phyloP scores from a whole-genome alignment of 2,113 vertebrate genomes.

The Dolichotis patagonum region DNA sequence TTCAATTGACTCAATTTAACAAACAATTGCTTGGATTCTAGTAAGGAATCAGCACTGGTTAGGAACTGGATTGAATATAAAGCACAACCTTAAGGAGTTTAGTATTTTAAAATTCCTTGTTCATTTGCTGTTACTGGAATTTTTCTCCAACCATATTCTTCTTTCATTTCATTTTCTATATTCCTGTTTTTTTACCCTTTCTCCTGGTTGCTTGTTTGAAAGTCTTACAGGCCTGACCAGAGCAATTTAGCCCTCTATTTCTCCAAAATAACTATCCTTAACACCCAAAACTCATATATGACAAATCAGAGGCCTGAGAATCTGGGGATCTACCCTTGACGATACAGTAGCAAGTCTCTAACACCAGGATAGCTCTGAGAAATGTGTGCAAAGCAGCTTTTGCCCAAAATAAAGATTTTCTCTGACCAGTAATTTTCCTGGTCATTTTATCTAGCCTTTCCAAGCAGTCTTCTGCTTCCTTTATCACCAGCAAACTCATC shows the following conservation, averaged over 20 bases:
- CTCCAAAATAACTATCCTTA: background rate
- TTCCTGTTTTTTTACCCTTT: background rate
- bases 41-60: background rate
- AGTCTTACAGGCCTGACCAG: background rate
- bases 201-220: background rate
- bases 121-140: background rate
- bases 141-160: background rate
- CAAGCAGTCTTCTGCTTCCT: background rate
- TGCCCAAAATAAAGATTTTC: background rate
- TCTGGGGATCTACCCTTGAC: background rate
- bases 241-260: background rate
- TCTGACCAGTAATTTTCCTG: background rate
- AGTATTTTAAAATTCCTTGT: background rate
- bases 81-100: background rate
- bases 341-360: background rate
- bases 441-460: background rate
- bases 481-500: background rate
- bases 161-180: background rate
- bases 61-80: background rate
- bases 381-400: background rate
- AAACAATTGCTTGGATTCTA: background rate
- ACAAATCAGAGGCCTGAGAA: background rate
- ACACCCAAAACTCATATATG: background rate
- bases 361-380: background rate
- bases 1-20: background rate